Evolutionary conservation across 2,888 invertebrate species (phyloP), one percentile per base, ranked within the genome.

Genomic region (Trichacis sp.): DNA sequence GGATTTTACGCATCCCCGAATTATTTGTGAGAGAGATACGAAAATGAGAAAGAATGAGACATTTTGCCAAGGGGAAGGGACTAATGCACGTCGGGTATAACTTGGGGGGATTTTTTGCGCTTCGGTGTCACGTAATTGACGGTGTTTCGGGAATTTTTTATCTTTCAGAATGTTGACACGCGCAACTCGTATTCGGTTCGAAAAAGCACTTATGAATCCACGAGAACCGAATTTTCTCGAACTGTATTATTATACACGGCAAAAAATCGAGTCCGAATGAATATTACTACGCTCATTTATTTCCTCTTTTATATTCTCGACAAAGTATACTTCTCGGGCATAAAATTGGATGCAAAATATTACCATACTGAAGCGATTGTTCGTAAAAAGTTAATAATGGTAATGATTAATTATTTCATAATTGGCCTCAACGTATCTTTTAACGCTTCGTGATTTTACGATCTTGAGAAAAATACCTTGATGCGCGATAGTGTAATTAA

Each of bases 1-100:
- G 81, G 84, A 83, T 84, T 84, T 84, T 71, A 84, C 84, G 83
- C 83, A 82, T 83, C 82, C 82, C 75, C 81, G 81, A 80, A 79
- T 81, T 78, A 81, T 80, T 81, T 81, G 62, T 68, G 61, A 51
- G 54, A 48, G 52, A 51, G 51, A 54, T 51, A 19, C 47, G 36
- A 30, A 55, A 43, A 48, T 49, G 36, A 52, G 14, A 24, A 29
- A 46, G 48, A 62, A 62, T 17, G 64, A 59, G 47, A 62, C 61
- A 20, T 47, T 59, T 64, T 51, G 45, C 33, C 53, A 46, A 50
- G 67, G 60, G 67, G 63, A 12, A 40, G 40, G 40, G 40, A 14
- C 36, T 29, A 29, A 9, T 29, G 29, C 4, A 29, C 9, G 29
- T 29, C 9, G 29, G 29, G 29, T 29, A 6, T 6, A 33, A 33